Percentiles rank a stretch among this genome's conserved stretches.
phyloP scores from a whole-genome alignment of 2,888 invertebrate species.

The Hydropsyche betteni region DNA sequence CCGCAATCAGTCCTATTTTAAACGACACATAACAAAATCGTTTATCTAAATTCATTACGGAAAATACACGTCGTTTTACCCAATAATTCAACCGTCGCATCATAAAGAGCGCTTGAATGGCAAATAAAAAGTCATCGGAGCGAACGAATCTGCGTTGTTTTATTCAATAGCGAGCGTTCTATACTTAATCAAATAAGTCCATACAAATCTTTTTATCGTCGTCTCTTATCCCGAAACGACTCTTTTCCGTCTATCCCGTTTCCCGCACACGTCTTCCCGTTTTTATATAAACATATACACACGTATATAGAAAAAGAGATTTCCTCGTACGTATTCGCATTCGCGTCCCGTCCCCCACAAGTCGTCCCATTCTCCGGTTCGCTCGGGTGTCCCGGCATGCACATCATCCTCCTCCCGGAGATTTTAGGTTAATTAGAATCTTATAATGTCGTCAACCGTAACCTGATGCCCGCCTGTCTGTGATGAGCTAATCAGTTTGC shows the following conservation, averaged over 20 bases:
- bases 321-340: not conserved
- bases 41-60: too few relatives aligned
- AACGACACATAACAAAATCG: too few relatives aligned
- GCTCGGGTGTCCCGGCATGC: not conserved
- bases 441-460: conserved; percentile 44
- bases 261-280: not conserved
- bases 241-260: not conserved
- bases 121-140: conserved; percentile 13
- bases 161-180: not conserved
- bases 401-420: conserved; percentile 21
- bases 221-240: conserved; percentile 6
- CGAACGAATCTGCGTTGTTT: conserved; percentile 5
- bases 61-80: too few relatives aligned
- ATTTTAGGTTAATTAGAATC: conserved; percentile 49
- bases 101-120: not conserved
- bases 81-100: too few relatives aligned
- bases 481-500: conserved; percentile 21
- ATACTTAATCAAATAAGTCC: conserved; percentile 16
- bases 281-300: not conserved
- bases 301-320: too few relatives aligned
- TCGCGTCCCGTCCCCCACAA: too few relatives aligned
- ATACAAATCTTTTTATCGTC: conserved; percentile 21
- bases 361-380: not conserved
- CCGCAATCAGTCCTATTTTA: too few relatives aligned
- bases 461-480: conserved; percentile 35